Evolutionary conservation across 2,113 vertebrate species (phyloP).

Genomic region (Rutilus rutilus): DNA sequence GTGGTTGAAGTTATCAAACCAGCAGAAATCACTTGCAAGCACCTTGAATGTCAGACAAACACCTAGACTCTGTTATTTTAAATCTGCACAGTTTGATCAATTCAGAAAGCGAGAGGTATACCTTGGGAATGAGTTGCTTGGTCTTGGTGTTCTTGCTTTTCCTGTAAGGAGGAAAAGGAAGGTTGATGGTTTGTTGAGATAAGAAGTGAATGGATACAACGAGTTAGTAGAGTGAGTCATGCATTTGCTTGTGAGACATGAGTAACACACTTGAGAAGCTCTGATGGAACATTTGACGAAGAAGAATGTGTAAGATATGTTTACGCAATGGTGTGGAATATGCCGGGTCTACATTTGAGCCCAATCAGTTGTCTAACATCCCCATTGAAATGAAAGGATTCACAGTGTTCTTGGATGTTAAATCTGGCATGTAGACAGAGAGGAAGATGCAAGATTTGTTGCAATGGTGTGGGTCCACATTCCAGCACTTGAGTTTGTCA

Average conservation of each 20-base stretch:
- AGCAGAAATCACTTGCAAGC: background rate
- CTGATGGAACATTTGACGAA: background rate
- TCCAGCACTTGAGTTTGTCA: background rate
- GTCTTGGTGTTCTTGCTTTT: conserved; percentile 88
- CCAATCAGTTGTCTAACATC: background rate
- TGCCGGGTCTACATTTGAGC: background rate
- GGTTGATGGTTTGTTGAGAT: conserved; percentile 17
- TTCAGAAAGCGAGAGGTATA: conserved; percentile 62
- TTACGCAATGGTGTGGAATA: background rate
- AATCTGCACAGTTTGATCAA: background rate
- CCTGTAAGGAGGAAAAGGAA: conserved; percentile 72
- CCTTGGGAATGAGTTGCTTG: conserved; percentile 96
- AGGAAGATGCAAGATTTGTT: background rate
- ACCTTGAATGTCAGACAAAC: background rate
- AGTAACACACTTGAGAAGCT: background rate
- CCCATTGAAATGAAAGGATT: background rate
- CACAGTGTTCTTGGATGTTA: background rate
- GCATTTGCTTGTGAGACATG: background rate
- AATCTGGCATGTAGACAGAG: too few species aligned
- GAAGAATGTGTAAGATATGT: background rate
- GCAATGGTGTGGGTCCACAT: background rate
- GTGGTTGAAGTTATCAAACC: background rate
- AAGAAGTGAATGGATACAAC: background rate
- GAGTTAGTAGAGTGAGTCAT: conserved; percentile 49
- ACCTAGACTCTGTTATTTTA: background rate